Base-by-base conservation (phyloP, 2,113 vertebrate species). In the Heterocephalus glaber region DNA sequence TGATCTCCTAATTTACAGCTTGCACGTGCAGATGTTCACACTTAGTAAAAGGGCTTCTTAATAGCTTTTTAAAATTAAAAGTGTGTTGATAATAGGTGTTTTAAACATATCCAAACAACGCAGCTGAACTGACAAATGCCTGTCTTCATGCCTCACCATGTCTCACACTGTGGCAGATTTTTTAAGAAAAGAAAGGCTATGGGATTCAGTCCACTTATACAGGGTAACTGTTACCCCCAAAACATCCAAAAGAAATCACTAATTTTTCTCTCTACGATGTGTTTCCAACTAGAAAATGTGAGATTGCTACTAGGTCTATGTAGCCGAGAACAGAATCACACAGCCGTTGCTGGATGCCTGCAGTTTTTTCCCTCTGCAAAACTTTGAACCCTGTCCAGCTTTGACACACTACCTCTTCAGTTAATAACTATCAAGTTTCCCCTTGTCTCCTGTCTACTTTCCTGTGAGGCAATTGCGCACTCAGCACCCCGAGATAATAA, bases 351-450 rank as follows among this genome's bases (percentile, higher is more conserved):
- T 98, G 96, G 97, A 98, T 98, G 98, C 98, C 98, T 98, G 98
- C 89, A 98, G 98, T 98, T 98, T 98, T 97, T 98, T 97, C 90
- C 97, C 95, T 98, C 97, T 98, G 97, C 98, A 98, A 98, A 99
- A 99, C 98, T 99, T 99, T 99, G 99, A 99, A 99, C 98, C 98
- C 98, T 96, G 97, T 99, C 99, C 98, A 99, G 98, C 98, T 99
- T 98, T 98, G 98, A 99, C 98, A 99, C 98, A 98, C 98, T 98
- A 98, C 98, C 98, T 98, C 98, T 98, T 98, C 98, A 98, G 98
- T 99, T 99, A 99, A 99, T 99, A 99, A 99, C 98, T 98, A 99
- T 99, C 98, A 99, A 98, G 98, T 99, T 99, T 99, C 98, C 98
- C 98, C 98, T 98, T 98, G 98, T 99, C 98, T 99, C 98, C 98